Conservation (phyloP, 2,888 invertebrate species). For the Phalangium opilio region DNA sequence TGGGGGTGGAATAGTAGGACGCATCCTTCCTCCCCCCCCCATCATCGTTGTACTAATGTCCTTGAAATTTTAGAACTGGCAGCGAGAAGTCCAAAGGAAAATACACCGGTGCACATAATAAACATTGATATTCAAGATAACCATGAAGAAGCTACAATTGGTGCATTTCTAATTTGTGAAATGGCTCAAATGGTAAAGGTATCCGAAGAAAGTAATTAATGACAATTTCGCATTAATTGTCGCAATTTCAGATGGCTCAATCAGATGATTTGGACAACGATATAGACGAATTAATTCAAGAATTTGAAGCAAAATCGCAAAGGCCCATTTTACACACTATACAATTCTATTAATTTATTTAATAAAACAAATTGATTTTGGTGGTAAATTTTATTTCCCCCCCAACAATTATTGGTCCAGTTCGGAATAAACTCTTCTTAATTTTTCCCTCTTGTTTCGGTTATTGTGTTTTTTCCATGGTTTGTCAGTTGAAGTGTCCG, state of each 20-base stretch:
- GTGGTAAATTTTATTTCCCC: no score
- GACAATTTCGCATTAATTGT: no score
- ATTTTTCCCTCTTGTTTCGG: slow-evolving; percentile 77
- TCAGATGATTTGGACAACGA: slow-evolving; percentile 92
- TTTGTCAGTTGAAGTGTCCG: slow-evolving; percentile 36
- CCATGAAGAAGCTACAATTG: slow-evolving; percentile 97
- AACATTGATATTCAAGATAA: slow-evolving; percentile 99
- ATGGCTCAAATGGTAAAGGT: slow-evolving; percentile 76
- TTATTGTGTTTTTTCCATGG: slow-evolving; percentile 69
- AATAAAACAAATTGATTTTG: neutral
- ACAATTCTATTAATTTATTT: slow-evolving; percentile 61
- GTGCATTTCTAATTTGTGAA: slow-evolving; percentile 94
- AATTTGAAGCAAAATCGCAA: slow-evolving; percentile 67
- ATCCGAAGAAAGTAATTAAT: no score
- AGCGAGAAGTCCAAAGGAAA: slow-evolving; percentile 55
- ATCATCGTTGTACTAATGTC: neutral
- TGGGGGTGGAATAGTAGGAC: no score
- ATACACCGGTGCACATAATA: slow-evolving; percentile 84
- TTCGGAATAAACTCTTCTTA: slow-evolving; percentile 67
- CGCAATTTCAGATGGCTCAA: slow-evolving; percentile 59
- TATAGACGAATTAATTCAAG: slow-evolving; percentile 86
- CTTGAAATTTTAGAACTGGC: slow-evolving; percentile 41
- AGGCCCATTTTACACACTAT: slow-evolving; percentile 82
- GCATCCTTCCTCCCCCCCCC: no score
- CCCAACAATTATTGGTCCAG: neutral